phyloP scores from a whole-genome alignment of 2,113 vertebrate genomes.

The Halichoerus grypus region DNA sequence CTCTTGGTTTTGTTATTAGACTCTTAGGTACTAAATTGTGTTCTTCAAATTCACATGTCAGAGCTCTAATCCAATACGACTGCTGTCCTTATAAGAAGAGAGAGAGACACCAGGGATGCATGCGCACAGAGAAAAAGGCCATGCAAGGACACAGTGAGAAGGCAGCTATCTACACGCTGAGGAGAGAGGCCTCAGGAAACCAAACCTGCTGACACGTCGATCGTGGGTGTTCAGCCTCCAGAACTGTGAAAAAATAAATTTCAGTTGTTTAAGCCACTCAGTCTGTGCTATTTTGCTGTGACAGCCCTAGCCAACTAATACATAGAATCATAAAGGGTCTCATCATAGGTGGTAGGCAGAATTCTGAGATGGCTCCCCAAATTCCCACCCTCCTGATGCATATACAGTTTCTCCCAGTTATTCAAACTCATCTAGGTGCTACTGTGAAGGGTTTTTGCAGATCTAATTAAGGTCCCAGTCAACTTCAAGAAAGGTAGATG shows the following conservation, averaged over 20 bases:
- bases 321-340: neutral
- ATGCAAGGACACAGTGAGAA: neutral
- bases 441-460: neutral
- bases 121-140: neutral
- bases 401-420: neutral
- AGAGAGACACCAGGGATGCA: neutral
- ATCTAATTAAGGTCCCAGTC: neutral
- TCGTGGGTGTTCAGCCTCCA: neutral
- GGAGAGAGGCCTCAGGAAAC: neutral
- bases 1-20: conserved; percentile 24
- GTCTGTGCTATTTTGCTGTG: neutral
- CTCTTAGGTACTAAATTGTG: neutral
- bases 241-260: neutral
- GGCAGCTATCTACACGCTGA: neutral
- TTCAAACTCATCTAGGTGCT: neutral
- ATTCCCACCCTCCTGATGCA: neutral
- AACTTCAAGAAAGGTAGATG: neutral
- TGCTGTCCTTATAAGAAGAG: neutral
- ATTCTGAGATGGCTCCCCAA: neutral
- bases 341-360: neutral
- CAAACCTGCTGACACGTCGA: neutral
- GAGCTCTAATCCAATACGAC: neutral
- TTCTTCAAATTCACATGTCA: neutral
- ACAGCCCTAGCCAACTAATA: neutral
- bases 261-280: neutral